phyloP scores from a whole-genome alignment of 2,888 invertebrate genomes.

The Diarsia brunnea region DNA sequence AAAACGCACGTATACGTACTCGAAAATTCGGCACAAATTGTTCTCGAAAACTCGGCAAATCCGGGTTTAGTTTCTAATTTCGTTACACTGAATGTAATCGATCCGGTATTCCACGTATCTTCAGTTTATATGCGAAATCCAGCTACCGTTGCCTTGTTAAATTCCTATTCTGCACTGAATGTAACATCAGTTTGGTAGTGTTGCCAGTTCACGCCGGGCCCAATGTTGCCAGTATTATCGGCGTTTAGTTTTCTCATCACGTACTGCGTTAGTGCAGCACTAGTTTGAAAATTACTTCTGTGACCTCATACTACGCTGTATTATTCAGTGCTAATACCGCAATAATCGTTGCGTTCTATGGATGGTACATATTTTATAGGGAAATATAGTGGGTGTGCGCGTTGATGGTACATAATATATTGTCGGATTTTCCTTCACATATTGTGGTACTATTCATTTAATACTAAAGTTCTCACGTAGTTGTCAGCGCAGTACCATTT shows the following conservation, averaged over 20 bases:
- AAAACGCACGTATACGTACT: constrained; percentile 37
- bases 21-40: constrained; percentile 27
- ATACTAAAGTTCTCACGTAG: background rate
- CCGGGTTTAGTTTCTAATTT: constrained; percentile 58
- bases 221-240: constrained; percentile 59
- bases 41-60: constrained; percentile 39
- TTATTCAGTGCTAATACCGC: constrained; percentile 54
- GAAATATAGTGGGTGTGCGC: constrained; percentile 12
- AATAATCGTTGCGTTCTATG: constrained; percentile 55
- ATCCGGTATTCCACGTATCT: constrained; percentile 56
- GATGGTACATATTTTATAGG: constrained; percentile 52
- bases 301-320: constrained; percentile 45
- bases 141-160: constrained; percentile 58
- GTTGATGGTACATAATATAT: background rate
- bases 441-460: background rate
- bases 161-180: constrained; percentile 55
- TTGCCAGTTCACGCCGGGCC: constrained; percentile 55
- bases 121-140: constrained; percentile 59
- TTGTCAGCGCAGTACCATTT: background rate
- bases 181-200: constrained; percentile 54
- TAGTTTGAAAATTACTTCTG: constrained; percentile 56
- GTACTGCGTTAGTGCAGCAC: constrained; percentile 62
- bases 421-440: background rate
- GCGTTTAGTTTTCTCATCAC: constrained; percentile 65
- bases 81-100: constrained; percentile 61